Conservation (phyloP, 2,888 invertebrate species). For the Pilophorus perplexus region DNA sequence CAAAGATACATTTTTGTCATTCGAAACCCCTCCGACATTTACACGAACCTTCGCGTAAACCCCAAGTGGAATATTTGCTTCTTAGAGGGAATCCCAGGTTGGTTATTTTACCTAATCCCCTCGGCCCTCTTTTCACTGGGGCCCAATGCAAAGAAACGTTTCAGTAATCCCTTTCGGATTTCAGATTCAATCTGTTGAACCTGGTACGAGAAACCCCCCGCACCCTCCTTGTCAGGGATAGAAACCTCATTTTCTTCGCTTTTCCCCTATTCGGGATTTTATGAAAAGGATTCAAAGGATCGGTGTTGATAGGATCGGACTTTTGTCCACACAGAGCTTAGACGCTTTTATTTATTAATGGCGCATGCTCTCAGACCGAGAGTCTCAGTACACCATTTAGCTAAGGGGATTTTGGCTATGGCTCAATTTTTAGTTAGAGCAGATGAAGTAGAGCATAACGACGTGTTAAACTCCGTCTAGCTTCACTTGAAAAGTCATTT, state of each 20-base stretch:
- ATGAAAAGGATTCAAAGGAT: constrained; percentile 18
- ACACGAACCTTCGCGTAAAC: neutral
- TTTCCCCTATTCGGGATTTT: neutral
- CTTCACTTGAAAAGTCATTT: too few relatives aligned
- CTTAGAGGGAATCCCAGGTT: constrained; percentile 4
- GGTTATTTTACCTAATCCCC: constrained; percentile 27
- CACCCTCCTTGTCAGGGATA: constrained; percentile 2
- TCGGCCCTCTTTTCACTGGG: constrained; percentile 28
- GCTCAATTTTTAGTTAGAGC: too few relatives aligned
- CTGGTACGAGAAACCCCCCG: neutral
- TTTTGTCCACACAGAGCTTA: too few relatives aligned
- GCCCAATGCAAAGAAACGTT: constrained; percentile 17
- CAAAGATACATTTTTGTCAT: too few relatives aligned
- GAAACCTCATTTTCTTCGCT: constrained; percentile 21
- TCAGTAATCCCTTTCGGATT: constrained; percentile 31
- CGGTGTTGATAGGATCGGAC: constrained; percentile 6
- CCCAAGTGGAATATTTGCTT: constrained; percentile 10
- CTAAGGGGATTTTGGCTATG: too few relatives aligned
- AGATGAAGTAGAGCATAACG: too few relatives aligned
- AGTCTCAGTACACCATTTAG: too few relatives aligned
- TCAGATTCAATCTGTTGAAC: constrained; percentile 28
- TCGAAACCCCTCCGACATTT: neutral
- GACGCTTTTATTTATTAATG: too few relatives aligned
- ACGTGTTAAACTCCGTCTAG: too few relatives aligned
- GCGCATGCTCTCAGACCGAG: too few relatives aligned